phyloP scores from a whole-genome alignment of 2,113 vertebrate species.

The Tupaia tana region DNA sequence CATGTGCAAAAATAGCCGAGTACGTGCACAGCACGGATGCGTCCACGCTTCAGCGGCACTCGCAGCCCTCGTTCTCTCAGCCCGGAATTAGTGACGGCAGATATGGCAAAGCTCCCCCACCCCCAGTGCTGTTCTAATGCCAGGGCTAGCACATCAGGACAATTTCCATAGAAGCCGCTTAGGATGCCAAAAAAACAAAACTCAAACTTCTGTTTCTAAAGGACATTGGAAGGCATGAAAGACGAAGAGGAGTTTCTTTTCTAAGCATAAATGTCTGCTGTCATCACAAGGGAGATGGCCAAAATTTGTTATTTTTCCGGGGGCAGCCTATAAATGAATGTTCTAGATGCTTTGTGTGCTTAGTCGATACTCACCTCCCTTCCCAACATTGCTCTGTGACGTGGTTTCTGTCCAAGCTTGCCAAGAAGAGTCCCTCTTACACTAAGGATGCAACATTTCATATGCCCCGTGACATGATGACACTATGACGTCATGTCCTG shows the following conservation, averaged over 20 bases:
- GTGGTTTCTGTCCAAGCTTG: not conserved
- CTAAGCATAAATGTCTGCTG: not conserved
- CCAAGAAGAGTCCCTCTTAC: not conserved
- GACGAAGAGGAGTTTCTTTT: slow-evolving; percentile 58
- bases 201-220: slow-evolving; percentile 48
- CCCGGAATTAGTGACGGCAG: slow-evolving; percentile 48
- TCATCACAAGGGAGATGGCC: not conserved
- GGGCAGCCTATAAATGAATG: not conserved
- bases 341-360: not conserved
- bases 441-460: not conserved
- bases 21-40: not conserved
- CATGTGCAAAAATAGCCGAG: not conserved
- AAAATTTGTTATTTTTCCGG: not conserved
- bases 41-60: not conserved
- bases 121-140: slow-evolving; percentile 41
- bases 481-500: not conserved
- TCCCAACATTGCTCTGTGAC: not conserved
- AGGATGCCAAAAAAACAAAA: not conserved
- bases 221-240: not conserved
- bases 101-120: not conserved
- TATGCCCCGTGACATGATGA: not conserved
- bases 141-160: slow-evolving; percentile 56
- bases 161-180: slow-evolving; percentile 37
- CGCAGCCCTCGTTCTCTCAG: not conserved
- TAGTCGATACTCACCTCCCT: not conserved